Conservation (phyloP, 2,797 vertebrate species). For the Avahi laniger region DNA sequence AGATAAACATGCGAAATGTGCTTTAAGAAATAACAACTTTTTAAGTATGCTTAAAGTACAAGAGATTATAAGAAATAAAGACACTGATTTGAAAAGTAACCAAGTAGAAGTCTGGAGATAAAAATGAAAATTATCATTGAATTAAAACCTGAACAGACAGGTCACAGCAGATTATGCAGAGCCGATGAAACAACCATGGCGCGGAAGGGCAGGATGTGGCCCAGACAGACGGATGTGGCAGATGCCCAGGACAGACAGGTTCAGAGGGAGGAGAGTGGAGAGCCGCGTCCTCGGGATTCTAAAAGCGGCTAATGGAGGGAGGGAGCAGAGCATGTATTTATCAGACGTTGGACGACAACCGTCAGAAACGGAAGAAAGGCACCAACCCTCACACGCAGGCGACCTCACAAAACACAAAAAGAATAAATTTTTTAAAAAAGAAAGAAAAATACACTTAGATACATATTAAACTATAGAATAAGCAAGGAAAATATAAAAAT, state of each 20-base stretch:
- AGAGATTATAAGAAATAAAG: not conserved
- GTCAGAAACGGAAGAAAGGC: not conserved
- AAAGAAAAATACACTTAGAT: not conserved
- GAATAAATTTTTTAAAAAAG: no score
- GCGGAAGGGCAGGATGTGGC: accelerated
- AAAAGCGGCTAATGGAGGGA: accelerated
- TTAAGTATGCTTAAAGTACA: not conserved
- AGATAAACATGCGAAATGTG: accelerated
- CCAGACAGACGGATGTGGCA: accelerated
- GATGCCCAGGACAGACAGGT: accelerated
- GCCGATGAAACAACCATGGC: not conserved
- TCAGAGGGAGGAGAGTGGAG: accelerated
- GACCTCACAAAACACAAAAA: not conserved
- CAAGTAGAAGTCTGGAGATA: not conserved
- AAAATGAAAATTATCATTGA: not conserved
- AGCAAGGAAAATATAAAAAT: not conserved
- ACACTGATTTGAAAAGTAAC: not conserved
- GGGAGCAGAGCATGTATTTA: accelerated
- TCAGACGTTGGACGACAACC: not conserved
- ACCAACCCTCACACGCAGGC: not conserved
- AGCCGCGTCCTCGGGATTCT: accelerated
- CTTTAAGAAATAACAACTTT: not conserved
- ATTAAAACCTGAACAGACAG: not conserved
- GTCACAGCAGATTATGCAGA: not conserved
- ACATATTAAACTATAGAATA: accelerated